Evolutionary conservation across 2,797 vertebrate genomes (phyloP), one percentile per base, ranked within the genome.

Genomic region (Argyrosomus regius): DNA sequence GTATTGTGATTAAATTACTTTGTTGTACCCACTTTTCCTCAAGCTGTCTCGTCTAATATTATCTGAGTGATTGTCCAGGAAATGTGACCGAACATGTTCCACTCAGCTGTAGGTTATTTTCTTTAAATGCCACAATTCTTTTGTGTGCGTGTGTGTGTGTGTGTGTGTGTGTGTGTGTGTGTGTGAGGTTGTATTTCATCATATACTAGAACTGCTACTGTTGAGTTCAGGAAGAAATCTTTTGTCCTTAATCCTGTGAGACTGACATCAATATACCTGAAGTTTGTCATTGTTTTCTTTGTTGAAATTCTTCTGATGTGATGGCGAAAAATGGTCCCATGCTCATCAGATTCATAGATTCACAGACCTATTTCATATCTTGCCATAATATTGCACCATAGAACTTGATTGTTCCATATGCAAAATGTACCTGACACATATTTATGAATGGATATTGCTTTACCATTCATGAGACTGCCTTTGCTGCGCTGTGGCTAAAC

Each of bases 21-120:
- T 77, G 18, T 46, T 71, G 10, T n/a, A 31, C 10, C 20, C 5
- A 64, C 46, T 68, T 68, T 64, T 17, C 48, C 31, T 71, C 8
- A 2, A 62, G 59, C 54, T 75, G 45, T 78, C 65, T 65, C 54
- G 20, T 82, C n/a, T 49, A 26, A 43, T 67, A 61, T 76, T 57
- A 8, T 17, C 48, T 60, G 39, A 76, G 41, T 18, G 57, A 65
- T 46, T 80, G n/a, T 53, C n/a, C 14, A 52, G 41, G 50, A 84
- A 72, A 73, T 67, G 16, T 59, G 48, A 57, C 9, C 26, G 4
- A 75, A 50, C 28, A 28, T 10, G 17, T 63, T 72, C 24, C n/a
- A 52, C 18, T 52, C 46, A 43, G 46, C 59, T 45, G 0, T 13
- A 61, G 16, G 20, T 41, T 49, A 39, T 39, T 57, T 59, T 43